These are phyloP conservation scores for Rhodophaea formosa DNA, from an alignment of 2,888 invertebrate genomes.

Conservation along the genomic window DNA sequence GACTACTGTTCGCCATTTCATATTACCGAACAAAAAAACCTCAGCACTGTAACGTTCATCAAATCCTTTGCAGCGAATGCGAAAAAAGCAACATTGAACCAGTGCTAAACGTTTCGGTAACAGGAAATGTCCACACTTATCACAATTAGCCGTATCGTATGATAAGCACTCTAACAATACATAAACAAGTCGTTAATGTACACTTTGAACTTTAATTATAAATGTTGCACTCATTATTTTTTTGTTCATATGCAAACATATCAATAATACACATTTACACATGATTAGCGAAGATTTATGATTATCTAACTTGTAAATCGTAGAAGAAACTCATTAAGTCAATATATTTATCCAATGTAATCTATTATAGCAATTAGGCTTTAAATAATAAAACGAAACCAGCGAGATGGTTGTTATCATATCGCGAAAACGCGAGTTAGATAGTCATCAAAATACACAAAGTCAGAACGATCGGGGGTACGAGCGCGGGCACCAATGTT, in stretches of 20 bases:
- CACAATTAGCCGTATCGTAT: conserved; percentile 42
- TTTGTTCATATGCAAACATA: conserved; percentile 21
- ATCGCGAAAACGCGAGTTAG: not conserved
- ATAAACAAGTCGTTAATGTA: conserved; percentile 34
- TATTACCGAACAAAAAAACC: conserved; percentile 33
- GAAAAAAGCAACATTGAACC: not conserved
- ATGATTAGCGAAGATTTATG: not conserved
- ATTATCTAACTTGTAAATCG: not conserved
- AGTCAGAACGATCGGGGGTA: conserved; percentile 52
- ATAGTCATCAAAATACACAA: conserved; percentile 18
- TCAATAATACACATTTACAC: not conserved
- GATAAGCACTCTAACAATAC: conserved; percentile 36
- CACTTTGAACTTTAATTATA: conserved; percentile 10
- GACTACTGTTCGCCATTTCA: conserved; percentile 56
- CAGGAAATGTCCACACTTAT: conserved; percentile 41
- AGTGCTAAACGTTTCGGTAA: conserved; percentile 24
- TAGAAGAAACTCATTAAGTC: not conserved
- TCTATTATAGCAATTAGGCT: not conserved
- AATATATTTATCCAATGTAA: not conserved
- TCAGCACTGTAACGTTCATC: conserved; percentile 29
- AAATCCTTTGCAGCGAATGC: not conserved
- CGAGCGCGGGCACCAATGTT: conserved; percentile 65
- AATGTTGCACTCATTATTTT: conserved; percentile 19
- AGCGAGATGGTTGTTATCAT: not conserved
- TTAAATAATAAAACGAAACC: not conserved